phyloP scores from a whole-genome alignment of 2,113 vertebrate genomes.

The Archilochus colubris region DNA sequence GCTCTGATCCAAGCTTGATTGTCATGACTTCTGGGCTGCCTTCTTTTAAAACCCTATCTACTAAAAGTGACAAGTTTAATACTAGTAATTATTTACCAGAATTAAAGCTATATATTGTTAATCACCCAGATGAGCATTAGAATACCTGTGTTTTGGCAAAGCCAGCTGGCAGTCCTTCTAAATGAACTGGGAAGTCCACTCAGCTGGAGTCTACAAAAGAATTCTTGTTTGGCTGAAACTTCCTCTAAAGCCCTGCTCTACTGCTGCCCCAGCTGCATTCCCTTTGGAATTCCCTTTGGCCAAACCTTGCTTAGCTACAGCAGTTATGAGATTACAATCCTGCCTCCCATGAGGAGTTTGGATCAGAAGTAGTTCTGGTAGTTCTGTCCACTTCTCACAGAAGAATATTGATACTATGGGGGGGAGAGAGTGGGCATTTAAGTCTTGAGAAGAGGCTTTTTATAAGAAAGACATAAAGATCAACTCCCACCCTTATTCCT shows the following conservation, averaged over 20 bases:
- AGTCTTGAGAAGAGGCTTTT: background rate
- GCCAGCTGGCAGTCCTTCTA: background rate
- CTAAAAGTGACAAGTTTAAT: slow-evolving; percentile 11
- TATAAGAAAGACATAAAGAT: background rate
- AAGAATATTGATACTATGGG: background rate
- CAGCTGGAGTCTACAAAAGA: background rate
- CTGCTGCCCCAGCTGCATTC: background rate
- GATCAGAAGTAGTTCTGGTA: background rate
- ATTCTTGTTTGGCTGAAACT: background rate
- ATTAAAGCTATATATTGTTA: background rate
- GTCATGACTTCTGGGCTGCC: background rate
- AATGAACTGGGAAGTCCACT: background rate
- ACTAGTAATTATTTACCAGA: slow-evolving; percentile 2
- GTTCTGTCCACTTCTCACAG: background rate
- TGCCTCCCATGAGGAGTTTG: background rate
- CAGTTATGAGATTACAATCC: background rate
- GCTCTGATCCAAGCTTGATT: slow-evolving; percentile 19
- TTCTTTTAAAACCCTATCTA: background rate
- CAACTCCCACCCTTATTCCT: background rate
- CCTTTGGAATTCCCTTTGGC: background rate
- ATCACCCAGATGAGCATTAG: background rate
- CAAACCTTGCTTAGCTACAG: background rate
- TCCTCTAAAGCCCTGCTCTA: background rate
- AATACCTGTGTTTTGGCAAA: background rate
- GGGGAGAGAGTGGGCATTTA: background rate